Evolutionary conservation across 1,140 invertebrate genomes (phyloP).

Genomic region (Bombyx mandarina): DNA sequence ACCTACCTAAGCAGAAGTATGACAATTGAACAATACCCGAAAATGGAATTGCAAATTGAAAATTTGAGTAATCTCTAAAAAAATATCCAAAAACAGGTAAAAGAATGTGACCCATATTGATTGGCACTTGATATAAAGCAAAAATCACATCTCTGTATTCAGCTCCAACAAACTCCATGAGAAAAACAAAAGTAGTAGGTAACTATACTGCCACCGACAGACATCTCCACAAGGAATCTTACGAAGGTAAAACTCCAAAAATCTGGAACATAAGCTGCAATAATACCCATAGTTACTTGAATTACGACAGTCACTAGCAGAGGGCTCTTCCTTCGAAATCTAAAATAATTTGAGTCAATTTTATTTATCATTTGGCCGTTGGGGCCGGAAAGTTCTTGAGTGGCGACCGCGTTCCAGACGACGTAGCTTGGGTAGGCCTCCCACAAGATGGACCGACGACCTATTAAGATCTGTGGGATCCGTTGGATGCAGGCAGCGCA

Average conservation of each 20-base stretch:
- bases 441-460: too few relatives aligned
- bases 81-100: constrained; percentile 72
- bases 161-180: constrained; percentile 70
- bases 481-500: too few relatives aligned
- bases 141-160: constrained; percentile 75
- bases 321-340: constrained; percentile 75
- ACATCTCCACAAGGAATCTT: constrained; percentile 73
- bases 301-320: constrained; percentile 72
- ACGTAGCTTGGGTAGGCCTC: too few relatives aligned
- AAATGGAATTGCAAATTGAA: constrained; percentile 72
- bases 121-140: constrained; percentile 74
- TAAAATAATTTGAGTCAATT: constrained; percentile 30
- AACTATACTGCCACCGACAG: constrained; percentile 76
- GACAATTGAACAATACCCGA: constrained; percentile 68
- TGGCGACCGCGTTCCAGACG: too few relatives aligned
- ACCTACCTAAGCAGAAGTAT: constrained; percentile 15
- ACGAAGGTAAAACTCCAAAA: constrained; percentile 75
- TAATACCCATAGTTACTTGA: constrained; percentile 72
- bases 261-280: constrained; percentile 72
- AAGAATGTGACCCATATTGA: constrained; percentile 72
- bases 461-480: too few relatives aligned
- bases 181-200: constrained; percentile 73
- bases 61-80: constrained; percentile 68
- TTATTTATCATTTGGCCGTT: too few relatives aligned
- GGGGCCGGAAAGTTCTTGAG: too few relatives aligned